Evolutionary conservation across 2,888 invertebrate genomes (phyloP).

Genomic region (Catocala nupta): DNA sequence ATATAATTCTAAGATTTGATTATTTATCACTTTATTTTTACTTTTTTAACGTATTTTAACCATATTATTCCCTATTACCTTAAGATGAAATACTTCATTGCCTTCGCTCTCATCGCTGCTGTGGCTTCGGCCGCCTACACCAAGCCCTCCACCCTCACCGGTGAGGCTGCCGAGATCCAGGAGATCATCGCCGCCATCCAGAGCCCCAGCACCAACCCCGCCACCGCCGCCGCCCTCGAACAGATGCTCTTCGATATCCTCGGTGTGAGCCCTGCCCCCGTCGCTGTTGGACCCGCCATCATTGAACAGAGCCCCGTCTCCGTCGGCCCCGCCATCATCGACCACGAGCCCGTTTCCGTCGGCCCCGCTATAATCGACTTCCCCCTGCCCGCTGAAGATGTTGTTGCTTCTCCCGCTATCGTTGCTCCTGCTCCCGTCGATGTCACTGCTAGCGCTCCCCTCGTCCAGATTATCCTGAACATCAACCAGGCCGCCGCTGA

Average conservation of each 20-base stretch:
- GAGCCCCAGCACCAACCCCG: constrained; percentile 10
- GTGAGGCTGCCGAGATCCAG: constrained; percentile 50
- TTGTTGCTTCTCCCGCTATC: constrained; percentile 9
- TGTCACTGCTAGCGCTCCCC: constrained; percentile 39
- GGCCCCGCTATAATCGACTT: constrained; percentile 41
- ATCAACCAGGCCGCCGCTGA: constrained; percentile 46
- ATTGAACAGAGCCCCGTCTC: constrained; percentile 25
- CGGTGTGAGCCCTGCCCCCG: constrained; percentile 6
- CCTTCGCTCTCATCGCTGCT: constrained; percentile 65
- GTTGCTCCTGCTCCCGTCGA: constrained; percentile 12
- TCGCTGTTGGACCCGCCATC: constrained; percentile 38
- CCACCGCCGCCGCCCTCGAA: constrained; percentile 56
- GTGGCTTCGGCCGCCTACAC: constrained; percentile 61
- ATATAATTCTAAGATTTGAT: too few relatives aligned
- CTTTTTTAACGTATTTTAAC: too few relatives aligned
- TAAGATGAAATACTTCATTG: constrained; percentile 70
- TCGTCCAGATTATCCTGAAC: constrained; percentile 63
- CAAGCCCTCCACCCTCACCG: constrained; percentile 38
- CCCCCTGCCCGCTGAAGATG: constrained; percentile 13
- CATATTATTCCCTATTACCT: constrained; percentile 42
- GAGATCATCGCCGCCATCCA: constrained; percentile 60
- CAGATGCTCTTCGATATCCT: constrained; percentile 21
- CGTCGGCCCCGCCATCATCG: constrained; percentile 33
- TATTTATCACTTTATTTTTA: too few relatives aligned
- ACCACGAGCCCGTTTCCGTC: constrained; percentile 19